Base-by-base conservation (phyloP, 2,797 vertebrate species). In the Acestrorhynchus altus region DNA sequence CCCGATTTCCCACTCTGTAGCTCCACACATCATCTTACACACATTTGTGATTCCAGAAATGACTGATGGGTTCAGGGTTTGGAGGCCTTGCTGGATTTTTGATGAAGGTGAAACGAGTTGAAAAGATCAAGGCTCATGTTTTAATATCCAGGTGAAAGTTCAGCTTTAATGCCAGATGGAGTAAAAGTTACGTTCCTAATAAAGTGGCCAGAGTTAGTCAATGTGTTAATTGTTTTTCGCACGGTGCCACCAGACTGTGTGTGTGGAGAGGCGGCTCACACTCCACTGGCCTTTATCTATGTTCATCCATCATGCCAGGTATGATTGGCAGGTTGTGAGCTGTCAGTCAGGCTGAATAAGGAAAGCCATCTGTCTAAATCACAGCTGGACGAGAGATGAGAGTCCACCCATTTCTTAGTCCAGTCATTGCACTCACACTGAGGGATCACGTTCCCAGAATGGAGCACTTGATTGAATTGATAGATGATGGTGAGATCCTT, bases 251-350 rank as follows among this genome's bases (percentile, higher is more conserved):
- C 26, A 60, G 26, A 35, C 57, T 35, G 57, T 18, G 11, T 13
- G 57, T 16, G 13, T 16, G 16, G 57, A 35, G 16, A 26, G 8
- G 28, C 15, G 8, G 59, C 16, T 35, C 59, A 61, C 59, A 39
- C 59, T 61, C 28, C 31, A 12, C 18, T 39, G 59, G 59, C 28
- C 59, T 61, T 61, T 18, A 5, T 61, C 39, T 39, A 0, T 20
- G 5, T 44, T 42, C 39, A 64, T 64, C 44, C 39, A 44, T 83
- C 75, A 67, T 26, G 11, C 52, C 74, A 46, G 6, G 24, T 49
- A 71, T 76, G 81, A 83, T 73, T 81, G 83, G 76, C 81, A 78
- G 78, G 35, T 66, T 59, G n/a, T n/a, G 59, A 74, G 65, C 75
- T 76, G 78, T 84, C 76, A 78, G 78, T 80, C 81, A 81, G 44